Evolutionary conservation across 2,888 invertebrate species (phyloP).

Genomic region (Vanessa cardui): DNA sequence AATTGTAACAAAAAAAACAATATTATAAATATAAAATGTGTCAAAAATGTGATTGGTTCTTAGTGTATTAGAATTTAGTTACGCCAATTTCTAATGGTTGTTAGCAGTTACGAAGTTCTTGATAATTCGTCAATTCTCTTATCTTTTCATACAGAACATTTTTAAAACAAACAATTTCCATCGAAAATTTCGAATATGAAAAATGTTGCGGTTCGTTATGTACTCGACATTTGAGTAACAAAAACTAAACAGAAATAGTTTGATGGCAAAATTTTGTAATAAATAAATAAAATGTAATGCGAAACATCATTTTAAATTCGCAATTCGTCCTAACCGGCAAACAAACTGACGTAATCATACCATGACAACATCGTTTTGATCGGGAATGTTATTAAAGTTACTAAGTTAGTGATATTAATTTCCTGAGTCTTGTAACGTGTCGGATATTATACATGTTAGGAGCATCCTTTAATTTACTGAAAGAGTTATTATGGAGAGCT

Average conservation of each 20-base stretch:
- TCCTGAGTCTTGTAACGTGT: slow-evolving; percentile 27
- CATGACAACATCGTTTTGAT: slow-evolving; percentile 65
- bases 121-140: background rate
- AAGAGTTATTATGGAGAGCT: slow-evolving; percentile 7
- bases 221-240: background rate
- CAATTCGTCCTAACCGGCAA: slow-evolving; percentile 27
- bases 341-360: slow-evolving; percentile 74
- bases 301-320: slow-evolving; percentile 9
- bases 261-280: slow-evolving; percentile 2
- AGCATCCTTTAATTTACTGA: slow-evolving; percentile 24
- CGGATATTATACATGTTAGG: slow-evolving; percentile 20
- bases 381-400: slow-evolving; percentile 12
- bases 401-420: slow-evolving; percentile 52
- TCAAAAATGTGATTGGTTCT: background rate
- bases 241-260: slow-evolving; percentile 7
- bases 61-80: background rate
- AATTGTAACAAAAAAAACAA: too few species aligned
- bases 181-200: background rate
- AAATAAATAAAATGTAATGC: slow-evolving; percentile 13
- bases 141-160: background rate
- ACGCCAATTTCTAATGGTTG: background rate
- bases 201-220: background rate
- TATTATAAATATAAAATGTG: too few species aligned
- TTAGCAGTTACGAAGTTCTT: background rate
- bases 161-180: background rate